A percentile compares a stretch with the other conserved stretches of the same genome.
These are phyloP conservation scores for Gavia stellata DNA, from an alignment of 2,113 vertebrate species.

Conservation along the genomic window DNA sequence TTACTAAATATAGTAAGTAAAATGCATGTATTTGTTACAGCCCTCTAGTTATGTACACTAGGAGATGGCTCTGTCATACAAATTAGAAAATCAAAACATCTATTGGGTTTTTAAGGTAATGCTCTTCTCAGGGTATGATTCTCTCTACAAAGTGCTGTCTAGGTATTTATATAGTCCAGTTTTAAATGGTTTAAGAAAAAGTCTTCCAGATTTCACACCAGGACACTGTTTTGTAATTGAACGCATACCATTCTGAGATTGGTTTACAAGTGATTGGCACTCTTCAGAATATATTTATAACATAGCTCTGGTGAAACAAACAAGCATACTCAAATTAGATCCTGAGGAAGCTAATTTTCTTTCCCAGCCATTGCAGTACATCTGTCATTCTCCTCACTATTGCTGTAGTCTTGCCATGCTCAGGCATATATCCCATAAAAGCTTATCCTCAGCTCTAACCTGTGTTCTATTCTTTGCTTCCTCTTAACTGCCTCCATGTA, in stretches of 20 bases:
- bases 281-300: conserved; percentile 45
- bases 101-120: neutral
- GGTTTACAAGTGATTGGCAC: conserved; percentile 45
- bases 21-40: neutral
- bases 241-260: conserved; percentile 1
- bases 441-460: neutral
- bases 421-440: neutral
- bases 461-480: neutral
- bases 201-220: neutral
- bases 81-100: conserved; percentile 24
- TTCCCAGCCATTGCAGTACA: neutral
- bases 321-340: conserved; percentile 25
- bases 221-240: neutral
- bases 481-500: neutral
- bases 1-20: neutral
- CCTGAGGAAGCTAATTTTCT: conserved; percentile 40
- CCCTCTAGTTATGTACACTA: neutral
- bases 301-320: conserved; percentile 29
- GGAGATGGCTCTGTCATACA: neutral
- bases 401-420: neutral
- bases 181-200: conserved; percentile 10
- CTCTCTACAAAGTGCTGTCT: neutral
- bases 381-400: conserved; percentile 22
- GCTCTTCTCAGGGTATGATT: neutral
- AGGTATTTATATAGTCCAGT: neutral